These are phyloP conservation scores for Crematogaster levior DNA, from an alignment of 2,888 invertebrate genomes.

Conservation along the genomic window DNA sequence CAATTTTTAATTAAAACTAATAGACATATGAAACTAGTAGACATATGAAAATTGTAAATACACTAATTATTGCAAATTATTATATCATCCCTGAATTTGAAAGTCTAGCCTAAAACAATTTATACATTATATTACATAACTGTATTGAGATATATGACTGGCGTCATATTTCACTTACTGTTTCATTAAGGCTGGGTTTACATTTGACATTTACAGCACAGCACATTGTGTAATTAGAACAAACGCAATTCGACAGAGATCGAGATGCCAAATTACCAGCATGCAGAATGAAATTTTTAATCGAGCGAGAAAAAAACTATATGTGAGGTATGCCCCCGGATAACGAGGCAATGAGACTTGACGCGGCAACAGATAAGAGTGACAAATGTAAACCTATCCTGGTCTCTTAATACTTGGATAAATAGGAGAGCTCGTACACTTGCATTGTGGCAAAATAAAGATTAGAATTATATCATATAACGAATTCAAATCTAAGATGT, in stretches of 20 bases:
- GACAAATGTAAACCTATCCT: conserved; percentile 80
- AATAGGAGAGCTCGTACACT: conserved; percentile 70
- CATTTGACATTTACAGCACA: conserved; percentile 71
- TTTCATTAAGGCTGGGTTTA: conserved; percentile 73
- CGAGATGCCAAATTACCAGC: conserved; percentile 61
- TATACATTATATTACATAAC: background rate
- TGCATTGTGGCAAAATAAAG: conserved; percentile 73
- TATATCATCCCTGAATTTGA: conserved; percentile 7
- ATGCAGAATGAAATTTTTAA: conserved; percentile 67
- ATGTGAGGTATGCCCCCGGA: background rate
- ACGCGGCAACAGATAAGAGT: conserved; percentile 51
- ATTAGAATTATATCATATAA: conserved; percentile 73
- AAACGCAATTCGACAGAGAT: conserved; percentile 53
- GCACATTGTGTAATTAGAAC: conserved; percentile 45
- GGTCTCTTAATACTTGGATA: conserved; percentile 33
- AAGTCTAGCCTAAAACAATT: conserved; percentile 8
- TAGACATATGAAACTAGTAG: background rate
- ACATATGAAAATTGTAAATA: background rate
- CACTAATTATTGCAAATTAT: conserved; percentile 16
- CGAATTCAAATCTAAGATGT: conserved; percentile 72
- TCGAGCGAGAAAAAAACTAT: conserved; percentile 12
- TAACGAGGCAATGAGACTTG: background rate
- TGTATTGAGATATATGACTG: conserved; percentile 52
- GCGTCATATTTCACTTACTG: conserved; percentile 54
- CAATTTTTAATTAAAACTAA: background rate